phyloP scores from a whole-genome alignment of 2,113 vertebrate genomes.

The Antechinus flavipes region DNA sequence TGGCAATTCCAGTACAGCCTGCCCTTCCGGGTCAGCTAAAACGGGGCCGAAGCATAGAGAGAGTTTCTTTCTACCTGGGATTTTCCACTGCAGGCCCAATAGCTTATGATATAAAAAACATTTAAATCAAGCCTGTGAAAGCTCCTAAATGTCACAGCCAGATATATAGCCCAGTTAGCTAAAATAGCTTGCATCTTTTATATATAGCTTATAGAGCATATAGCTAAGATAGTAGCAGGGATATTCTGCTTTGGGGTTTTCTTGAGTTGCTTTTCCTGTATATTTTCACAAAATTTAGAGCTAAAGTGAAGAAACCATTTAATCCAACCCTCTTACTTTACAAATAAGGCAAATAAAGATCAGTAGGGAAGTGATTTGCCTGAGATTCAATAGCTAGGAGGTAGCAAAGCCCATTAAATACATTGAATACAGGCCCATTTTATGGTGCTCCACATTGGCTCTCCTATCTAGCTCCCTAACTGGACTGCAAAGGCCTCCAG shows the following conservation, averaged over 20 bases:
- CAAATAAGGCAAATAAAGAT: not conserved
- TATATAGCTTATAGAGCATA: too few relatives aligned
- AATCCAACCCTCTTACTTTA: not conserved
- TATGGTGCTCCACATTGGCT: not conserved
- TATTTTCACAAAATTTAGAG: not conserved
- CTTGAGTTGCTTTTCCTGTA: not conserved
- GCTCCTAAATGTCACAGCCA: not conserved
- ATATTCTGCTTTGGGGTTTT: not conserved
- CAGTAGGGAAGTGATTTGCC: not conserved
- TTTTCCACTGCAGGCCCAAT: slow-evolving; percentile 82
- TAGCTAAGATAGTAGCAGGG: too few relatives aligned
- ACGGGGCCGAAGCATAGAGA: slow-evolving; percentile 80
- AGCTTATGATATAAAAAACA: slow-evolving; percentile 79
- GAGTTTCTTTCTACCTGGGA: slow-evolving; percentile 83
- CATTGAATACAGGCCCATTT: not conserved
- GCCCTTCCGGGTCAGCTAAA: slow-evolving; percentile 70
- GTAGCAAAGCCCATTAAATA: not conserved
- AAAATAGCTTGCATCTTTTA: not conserved
- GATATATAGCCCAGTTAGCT: not conserved
- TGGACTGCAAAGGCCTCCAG: not conserved
- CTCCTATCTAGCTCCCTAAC: not conserved
- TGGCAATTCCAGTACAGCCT: slow-evolving; percentile 77
- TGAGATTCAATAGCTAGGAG: not conserved
- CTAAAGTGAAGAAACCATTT: not conserved
- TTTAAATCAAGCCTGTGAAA: slow-evolving; percentile 44